These are phyloP conservation scores for Chalcis sispes DNA, from an alignment of 2,888 invertebrate species.

Conservation along the genomic window DNA sequence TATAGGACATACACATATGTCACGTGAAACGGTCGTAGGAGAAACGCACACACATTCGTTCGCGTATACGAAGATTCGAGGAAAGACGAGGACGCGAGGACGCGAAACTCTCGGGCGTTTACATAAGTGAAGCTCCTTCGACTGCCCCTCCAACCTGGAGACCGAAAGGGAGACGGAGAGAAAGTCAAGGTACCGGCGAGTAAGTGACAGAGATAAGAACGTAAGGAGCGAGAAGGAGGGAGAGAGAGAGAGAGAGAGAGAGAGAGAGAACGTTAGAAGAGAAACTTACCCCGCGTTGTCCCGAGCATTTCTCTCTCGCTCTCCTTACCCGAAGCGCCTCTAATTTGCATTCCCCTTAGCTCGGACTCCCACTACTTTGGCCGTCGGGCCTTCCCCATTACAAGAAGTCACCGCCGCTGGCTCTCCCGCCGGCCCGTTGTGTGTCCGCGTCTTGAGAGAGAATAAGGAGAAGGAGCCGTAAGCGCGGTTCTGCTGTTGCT, in stretches of 20 bases:
- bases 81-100: conserved; percentile 59
- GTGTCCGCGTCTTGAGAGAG: conserved; percentile 14
- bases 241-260: no score
- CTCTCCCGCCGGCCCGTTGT: conserved; percentile 58
- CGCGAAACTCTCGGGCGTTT: conserved; percentile 64
- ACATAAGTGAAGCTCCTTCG: conserved; percentile 74
- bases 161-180: conserved; percentile 5
- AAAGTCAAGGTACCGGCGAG: conserved; percentile 21
- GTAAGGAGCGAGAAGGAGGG: conserved; percentile 35
- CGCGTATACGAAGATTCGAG: conserved; percentile 60
- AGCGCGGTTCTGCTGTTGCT: background rate
- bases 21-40: conserved; percentile 28
- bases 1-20: conserved; percentile 70
- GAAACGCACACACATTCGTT: no score
- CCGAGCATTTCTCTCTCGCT: conserved; percentile 61
- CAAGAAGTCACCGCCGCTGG: conserved; percentile 60
- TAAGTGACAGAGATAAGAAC: no score
- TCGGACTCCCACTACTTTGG: conserved; percentile 65
- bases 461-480: conserved; percentile 22
- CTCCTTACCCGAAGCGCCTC: conserved; percentile 68
- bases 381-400: no score
- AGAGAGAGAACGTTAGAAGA: conserved; percentile 26
- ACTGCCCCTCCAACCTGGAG: conserved; percentile 46
- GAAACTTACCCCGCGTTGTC: conserved; percentile 55
- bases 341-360: conserved; percentile 76